A percentile compares a stretch with the other conserved stretches of the same genome.
Evolutionary conservation across 2,797 vertebrate genomes (phyloP).

Genomic region (Leucoraja ocellata): DNA sequence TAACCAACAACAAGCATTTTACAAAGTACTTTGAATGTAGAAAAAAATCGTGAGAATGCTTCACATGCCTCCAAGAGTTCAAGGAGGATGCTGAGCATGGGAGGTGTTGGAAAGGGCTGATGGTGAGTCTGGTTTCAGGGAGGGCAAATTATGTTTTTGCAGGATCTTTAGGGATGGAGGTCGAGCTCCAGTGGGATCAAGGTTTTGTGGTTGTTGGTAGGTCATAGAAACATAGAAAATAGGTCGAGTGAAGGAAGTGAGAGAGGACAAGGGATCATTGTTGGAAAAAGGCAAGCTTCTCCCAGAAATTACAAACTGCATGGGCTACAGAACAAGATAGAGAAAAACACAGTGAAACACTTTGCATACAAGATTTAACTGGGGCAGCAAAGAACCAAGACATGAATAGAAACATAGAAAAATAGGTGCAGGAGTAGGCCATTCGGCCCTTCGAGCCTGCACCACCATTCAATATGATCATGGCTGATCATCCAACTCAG

Average conservation of each 20-base stretch:
- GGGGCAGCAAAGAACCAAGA: background rate
- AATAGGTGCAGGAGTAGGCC: too few relatives aligned
- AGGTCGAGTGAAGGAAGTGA: background rate
- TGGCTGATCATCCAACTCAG: too few relatives aligned
- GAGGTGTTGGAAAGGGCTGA: background rate
- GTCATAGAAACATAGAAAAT: too few relatives aligned
- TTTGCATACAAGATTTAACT: background rate
- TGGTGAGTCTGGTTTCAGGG: background rate
- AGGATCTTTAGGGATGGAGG: background rate
- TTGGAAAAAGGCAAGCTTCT: background rate
- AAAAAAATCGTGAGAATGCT: background rate
- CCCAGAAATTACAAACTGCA: too few relatives aligned
- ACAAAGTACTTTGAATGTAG: background rate
- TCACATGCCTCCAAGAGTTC: background rate
- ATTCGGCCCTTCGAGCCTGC: too few relatives aligned
- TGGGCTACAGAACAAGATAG: background rate
- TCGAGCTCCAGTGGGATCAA: background rate
- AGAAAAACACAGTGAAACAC: background rate
- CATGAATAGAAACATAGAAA: background rate
- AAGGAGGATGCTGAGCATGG: background rate
- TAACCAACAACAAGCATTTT: constrained; percentile 44
- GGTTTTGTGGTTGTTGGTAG: background rate
- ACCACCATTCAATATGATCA: too few relatives aligned
- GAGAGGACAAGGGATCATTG: background rate
- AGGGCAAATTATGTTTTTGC: background rate